Conservation (phyloP, 2,888 invertebrate genomes). For the Elaeidobius kamerunicus region DNA sequence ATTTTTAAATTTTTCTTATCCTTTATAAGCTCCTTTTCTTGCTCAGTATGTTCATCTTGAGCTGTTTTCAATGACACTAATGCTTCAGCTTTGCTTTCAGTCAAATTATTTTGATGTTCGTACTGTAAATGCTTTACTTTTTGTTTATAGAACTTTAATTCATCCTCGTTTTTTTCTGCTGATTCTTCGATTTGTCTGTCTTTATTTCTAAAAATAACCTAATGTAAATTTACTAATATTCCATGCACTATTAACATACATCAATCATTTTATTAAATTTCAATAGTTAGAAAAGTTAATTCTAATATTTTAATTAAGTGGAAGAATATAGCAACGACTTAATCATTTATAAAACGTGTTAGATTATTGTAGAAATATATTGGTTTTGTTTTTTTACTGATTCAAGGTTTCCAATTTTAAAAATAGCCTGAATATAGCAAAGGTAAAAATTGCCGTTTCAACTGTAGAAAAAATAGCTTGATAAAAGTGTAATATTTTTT, state of each 20-base stretch:
- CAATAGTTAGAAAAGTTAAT: too few relatives aligned
- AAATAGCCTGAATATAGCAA: too few relatives aligned
- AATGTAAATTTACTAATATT: neutral
- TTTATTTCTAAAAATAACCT: slow-evolving; percentile 56
- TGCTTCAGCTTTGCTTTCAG: slow-evolving; percentile 81
- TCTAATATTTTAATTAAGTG: too few relatives aligned
- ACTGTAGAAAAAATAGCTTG: too few relatives aligned
- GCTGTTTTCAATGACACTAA: slow-evolving; percentile 78
- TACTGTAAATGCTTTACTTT: slow-evolving; percentile 91
- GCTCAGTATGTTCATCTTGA: slow-evolving; percentile 75
- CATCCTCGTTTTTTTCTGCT: slow-evolving; percentile 81
- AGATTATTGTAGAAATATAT: neutral
- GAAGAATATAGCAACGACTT: neutral
- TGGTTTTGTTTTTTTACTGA: neutral
- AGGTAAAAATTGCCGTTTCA: too few relatives aligned
- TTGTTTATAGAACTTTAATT: slow-evolving; percentile 85
- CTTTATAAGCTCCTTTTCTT: slow-evolving; percentile 72
- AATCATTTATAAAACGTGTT: neutral
- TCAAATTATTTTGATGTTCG: slow-evolving; percentile 83
- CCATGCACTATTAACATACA: too few relatives aligned
- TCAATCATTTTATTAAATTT: too few relatives aligned
- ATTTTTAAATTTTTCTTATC: slow-evolving; percentile 69
- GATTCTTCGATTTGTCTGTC: slow-evolving; percentile 86
- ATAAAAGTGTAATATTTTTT: too few relatives aligned
- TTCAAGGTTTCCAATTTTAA: neutral